Evolutionary conservation across 1,140 invertebrate species (phyloP).

Genomic region (Rhynchophorus ferrugineus): DNA sequence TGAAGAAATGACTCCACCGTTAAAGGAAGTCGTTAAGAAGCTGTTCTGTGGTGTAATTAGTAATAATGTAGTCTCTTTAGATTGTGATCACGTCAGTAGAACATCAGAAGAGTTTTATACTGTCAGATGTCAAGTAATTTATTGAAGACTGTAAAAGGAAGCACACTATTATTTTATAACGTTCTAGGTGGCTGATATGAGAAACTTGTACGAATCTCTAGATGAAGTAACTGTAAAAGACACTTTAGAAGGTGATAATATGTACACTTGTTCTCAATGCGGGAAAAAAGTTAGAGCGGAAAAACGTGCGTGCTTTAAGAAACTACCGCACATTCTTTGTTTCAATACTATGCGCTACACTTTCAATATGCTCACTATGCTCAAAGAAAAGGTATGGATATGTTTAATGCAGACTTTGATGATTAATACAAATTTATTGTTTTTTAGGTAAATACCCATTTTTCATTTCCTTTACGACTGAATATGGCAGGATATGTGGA

Average conservation of each 20-base stretch:
- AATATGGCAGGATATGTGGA: slow-evolving; percentile 95
- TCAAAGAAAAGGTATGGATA: slow-evolving; percentile 71
- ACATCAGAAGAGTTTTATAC: slow-evolving; percentile 95
- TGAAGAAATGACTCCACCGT: slow-evolving; percentile 89
- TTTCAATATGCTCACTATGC: slow-evolving; percentile 96
- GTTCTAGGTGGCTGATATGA: slow-evolving; percentile 86
- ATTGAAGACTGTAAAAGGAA: neutral
- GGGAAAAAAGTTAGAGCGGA: slow-evolving; percentile 90
- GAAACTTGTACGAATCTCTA: slow-evolving; percentile 88
- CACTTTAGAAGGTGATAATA: slow-evolving; percentile 92
- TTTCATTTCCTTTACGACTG: slow-evolving; percentile 87
- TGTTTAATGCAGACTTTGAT: neutral
- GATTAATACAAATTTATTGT: neutral
- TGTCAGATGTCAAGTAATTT: slow-evolving; percentile 59
- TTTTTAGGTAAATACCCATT: slow-evolving; percentile 79
- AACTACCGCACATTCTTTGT: slow-evolving; percentile 84
- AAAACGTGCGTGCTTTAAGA: slow-evolving; percentile 91
- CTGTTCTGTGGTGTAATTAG: slow-evolving; percentile 88
- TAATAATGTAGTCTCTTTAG: slow-evolving; percentile 90
- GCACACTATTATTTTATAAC: too few relatives aligned
- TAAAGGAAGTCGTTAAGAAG: slow-evolving; percentile 85
- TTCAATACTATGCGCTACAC: slow-evolving; percentile 98
- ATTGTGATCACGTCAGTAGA: slow-evolving; percentile 88
- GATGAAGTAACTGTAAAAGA: slow-evolving; percentile 96
- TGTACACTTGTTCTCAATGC: slow-evolving; percentile 95